Percentiles rank a stretch among this genome's conserved stretches.
Evolutionary conservation across 2,113 vertebrate species (phyloP).

Genomic region (Bolborhynchus lineola): DNA sequence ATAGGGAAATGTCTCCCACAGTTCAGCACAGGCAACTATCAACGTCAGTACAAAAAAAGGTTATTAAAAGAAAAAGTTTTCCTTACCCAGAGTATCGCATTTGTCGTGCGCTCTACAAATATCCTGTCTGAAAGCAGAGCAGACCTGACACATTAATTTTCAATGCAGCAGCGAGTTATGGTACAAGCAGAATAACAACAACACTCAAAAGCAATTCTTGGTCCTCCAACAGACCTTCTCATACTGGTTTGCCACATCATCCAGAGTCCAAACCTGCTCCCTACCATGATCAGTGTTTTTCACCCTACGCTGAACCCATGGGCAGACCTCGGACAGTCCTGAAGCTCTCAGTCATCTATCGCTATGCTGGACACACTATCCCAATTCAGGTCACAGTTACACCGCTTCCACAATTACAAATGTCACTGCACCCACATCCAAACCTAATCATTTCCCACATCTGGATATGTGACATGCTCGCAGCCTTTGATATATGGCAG

Average conservation of each 20-base stretch:
- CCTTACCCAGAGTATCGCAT: slow-evolving; percentile 96
- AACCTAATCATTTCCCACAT: not conserved
- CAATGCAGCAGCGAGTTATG: not conserved
- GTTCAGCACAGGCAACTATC: not conserved
- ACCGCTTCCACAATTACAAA: not conserved
- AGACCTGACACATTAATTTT: slow-evolving; percentile 62
- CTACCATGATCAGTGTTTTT: not conserved
- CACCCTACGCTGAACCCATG: not conserved
- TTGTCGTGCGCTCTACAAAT: slow-evolving; percentile 97
- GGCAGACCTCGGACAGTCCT: not conserved
- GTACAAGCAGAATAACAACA: slow-evolving; percentile 1
- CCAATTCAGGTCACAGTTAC: not conserved
- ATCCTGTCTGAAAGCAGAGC: slow-evolving; percentile 88
- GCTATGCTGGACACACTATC: not conserved
- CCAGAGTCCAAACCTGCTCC: not conserved
- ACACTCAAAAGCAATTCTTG: not conserved
- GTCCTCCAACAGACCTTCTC: not conserved
- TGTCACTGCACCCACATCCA: not conserved
- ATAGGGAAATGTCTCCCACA: not conserved
- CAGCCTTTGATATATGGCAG: not conserved
- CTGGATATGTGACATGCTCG: not conserved
- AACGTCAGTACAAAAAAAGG: not conserved
- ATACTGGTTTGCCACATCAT: not conserved
- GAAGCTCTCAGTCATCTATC: not conserved
- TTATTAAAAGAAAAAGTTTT: not conserved